Evolutionary conservation across 2,113 vertebrate species (phyloP).

Genomic region (Oceanodroma tethys): DNA sequence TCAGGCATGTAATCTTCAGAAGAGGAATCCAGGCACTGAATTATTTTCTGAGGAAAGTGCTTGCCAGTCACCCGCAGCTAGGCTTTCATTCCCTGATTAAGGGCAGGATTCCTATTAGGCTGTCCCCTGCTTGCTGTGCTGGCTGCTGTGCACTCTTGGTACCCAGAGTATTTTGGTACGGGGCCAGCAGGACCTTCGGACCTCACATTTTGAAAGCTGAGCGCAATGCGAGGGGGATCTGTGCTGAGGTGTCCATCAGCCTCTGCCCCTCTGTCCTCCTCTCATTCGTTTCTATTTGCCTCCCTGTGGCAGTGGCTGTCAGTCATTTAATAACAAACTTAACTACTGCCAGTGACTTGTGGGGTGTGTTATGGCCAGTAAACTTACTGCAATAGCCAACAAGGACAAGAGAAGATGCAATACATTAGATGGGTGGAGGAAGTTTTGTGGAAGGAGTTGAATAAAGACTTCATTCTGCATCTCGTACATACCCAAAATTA

Average conservation of each 20-base stretch:
- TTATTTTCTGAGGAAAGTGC: not conserved
- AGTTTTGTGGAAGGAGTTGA: not conserved
- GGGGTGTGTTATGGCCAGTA: not conserved
- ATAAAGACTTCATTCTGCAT: not conserved
- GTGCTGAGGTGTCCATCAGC: not conserved
- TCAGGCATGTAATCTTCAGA: not conserved
- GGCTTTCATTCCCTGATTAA: not conserved
- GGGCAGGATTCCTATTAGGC: not conserved
- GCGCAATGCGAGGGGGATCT: rapidly evolving
- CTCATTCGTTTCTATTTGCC: not conserved
- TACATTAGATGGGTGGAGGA: not conserved
- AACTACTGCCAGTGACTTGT: not conserved
- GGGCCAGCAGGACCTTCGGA: not conserved
- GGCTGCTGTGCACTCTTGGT: not conserved
- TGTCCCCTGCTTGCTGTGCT: not conserved
- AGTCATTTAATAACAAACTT: not conserved
- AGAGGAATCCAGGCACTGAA: not conserved
- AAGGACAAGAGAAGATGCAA: too few species aligned
- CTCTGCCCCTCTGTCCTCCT: not conserved
- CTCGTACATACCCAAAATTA: not conserved
- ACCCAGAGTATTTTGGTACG: rapidly evolving
- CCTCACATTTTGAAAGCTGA: not conserved
- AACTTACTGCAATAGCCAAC: not conserved
- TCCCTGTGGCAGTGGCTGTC: not conserved
- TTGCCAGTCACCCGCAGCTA: rapidly evolving